These are phyloP conservation scores for Busseola fusca DNA, from an alignment of 2,888 invertebrate genomes.

Conservation along the genomic window DNA sequence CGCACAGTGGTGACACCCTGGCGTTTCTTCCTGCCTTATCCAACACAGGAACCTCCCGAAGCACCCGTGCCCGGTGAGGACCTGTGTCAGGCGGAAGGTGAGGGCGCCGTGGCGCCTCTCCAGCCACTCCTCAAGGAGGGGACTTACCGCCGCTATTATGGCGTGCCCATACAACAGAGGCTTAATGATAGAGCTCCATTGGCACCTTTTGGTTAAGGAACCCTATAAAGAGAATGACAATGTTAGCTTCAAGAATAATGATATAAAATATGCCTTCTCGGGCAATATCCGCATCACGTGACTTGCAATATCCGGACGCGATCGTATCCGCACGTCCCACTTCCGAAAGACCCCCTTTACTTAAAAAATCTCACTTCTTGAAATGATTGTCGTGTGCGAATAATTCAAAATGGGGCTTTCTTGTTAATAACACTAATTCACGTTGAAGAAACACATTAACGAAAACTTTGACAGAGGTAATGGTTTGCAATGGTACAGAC, in stretches of 20 bases:
- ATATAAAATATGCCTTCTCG: constrained; percentile 49
- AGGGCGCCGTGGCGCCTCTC: too few species aligned
- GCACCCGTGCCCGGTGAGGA: too few species aligned
- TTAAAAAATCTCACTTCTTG: constrained; percentile 52
- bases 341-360: constrained; percentile 47
- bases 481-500: neutral
- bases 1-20: too few species aligned
- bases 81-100: too few species aligned
- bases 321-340: constrained; percentile 47
- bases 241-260: constrained; percentile 18
- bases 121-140: too few species aligned
- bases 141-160: too few species aligned
- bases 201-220: too few species aligned
- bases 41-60: too few species aligned
- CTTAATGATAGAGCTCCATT: too few species aligned
- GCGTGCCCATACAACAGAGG: too few species aligned
- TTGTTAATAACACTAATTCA: neutral
- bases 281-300: constrained; percentile 69
- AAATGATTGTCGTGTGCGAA: neutral
- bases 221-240: constrained; percentile 2
- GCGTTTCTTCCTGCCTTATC: too few species aligned
- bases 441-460: neutral
- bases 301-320: constrained; percentile 70
- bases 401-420: neutral
- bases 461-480: neutral